Conservation (phyloP, 2,797 vertebrate genomes). For the Austrolebias charrua region DNA sequence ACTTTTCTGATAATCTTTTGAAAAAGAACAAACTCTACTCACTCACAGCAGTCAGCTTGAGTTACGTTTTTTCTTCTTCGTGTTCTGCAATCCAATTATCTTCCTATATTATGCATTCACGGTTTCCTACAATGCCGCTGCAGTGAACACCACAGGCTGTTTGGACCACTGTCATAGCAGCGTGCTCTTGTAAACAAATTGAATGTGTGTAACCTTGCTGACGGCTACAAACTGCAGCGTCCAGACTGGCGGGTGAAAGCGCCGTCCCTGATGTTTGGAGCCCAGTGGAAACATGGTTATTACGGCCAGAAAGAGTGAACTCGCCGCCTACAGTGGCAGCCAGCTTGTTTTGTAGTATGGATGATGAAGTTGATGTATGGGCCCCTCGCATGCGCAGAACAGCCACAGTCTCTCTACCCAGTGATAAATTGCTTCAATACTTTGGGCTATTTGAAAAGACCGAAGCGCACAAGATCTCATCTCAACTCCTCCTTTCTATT, state of each 20-base stretch:
- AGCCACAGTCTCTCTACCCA: conserved; percentile 61
- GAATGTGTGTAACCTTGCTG: conserved; percentile 74
- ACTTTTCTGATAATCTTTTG: conserved; percentile 26
- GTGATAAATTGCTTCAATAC: conserved; percentile 83
- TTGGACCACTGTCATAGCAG: conserved; percentile 51
- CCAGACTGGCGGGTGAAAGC: conserved; percentile 34
- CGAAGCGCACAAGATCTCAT: conserved; percentile 65
- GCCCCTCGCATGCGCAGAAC: conserved; percentile 61
- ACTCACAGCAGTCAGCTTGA: conserved; percentile 34
- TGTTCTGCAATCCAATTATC: conserved; percentile 64
- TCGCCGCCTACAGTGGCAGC: conserved; percentile 62
- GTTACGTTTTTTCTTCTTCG: conserved; percentile 49
- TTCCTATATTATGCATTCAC: conserved; percentile 41
- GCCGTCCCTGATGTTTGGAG: conserved; percentile 38
- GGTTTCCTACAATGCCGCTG: conserved; percentile 22
- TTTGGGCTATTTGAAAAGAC: conserved; percentile 70
- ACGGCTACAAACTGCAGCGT: conserved; percentile 48
- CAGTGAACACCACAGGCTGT: conserved; percentile 54
- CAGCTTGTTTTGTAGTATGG: conserved; percentile 70
- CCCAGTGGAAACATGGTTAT: conserved; percentile 70
- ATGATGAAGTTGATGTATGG: conserved; percentile 80
- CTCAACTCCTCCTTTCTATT: conserved; percentile 66
- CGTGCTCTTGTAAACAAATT: conserved; percentile 65
- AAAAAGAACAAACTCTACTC: conserved; percentile 12
- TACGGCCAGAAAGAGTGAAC: conserved; percentile 65